Conservation (phyloP, 1,140 invertebrate genomes). For the Hyles vespertilio region DNA sequence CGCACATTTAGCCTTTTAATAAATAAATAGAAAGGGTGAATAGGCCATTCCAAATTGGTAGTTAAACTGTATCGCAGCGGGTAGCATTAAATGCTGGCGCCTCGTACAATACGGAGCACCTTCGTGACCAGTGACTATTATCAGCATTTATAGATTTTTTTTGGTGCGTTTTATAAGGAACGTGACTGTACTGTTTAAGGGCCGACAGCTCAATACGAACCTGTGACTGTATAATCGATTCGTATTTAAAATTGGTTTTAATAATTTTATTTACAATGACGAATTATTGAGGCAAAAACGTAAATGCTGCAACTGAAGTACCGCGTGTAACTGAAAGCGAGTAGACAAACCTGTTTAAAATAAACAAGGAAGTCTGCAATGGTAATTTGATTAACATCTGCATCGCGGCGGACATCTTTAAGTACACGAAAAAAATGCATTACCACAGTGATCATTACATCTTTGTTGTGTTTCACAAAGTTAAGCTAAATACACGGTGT, state of each 20-base stretch:
- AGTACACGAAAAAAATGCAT: slow-evolving; percentile 63
- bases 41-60: slow-evolving; percentile 34
- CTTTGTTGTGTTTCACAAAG: slow-evolving; percentile 65
- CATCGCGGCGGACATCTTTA: slow-evolving; percentile 58
- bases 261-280: slow-evolving; percentile 23
- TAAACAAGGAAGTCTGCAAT: slow-evolving; percentile 59
- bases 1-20: slow-evolving; percentile 3
- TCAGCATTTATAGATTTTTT: slow-evolving; percentile 55
- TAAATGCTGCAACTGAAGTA: not conserved
- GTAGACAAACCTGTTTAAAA: slow-evolving; percentile 45
- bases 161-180: slow-evolving; percentile 33
- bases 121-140: slow-evolving; percentile 64
- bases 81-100: slow-evolving; percentile 48
- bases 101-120: slow-evolving; percentile 38
- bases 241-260: slow-evolving; percentile 29
- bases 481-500: slow-evolving; percentile 68
- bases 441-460: slow-evolving; percentile 63
- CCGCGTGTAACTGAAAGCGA: not conserved
- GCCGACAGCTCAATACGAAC: slow-evolving; percentile 50
- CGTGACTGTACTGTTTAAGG: slow-evolving; percentile 51
- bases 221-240: slow-evolving; percentile 45
- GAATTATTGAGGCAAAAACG: slow-evolving; percentile 2
- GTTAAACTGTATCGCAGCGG: slow-evolving; percentile 47
- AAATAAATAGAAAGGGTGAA: slow-evolving; percentile 10
- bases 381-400: slow-evolving; percentile 68